These are phyloP conservation scores for Anthonomus grandis DNA, from an alignment of 1,140 invertebrate genomes.

Conservation along the genomic window DNA sequence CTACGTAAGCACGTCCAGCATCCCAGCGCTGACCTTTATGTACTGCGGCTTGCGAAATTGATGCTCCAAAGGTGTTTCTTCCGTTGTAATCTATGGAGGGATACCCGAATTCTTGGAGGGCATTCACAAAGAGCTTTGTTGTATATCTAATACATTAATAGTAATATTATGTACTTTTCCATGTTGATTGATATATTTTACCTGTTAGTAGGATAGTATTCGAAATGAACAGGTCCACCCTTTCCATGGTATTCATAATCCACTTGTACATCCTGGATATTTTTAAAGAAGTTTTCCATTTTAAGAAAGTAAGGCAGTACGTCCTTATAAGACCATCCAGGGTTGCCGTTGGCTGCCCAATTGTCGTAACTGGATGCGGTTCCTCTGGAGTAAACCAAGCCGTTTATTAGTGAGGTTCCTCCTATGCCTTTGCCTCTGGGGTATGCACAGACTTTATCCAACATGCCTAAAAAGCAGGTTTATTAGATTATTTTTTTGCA, in stretches of 20 bases:
- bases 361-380: slow-evolving; percentile 61
- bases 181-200: neutral
- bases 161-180: neutral
- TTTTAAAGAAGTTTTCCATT: slow-evolving; percentile 25
- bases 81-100: slow-evolving; percentile 53
- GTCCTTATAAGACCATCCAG: slow-evolving; percentile 64
- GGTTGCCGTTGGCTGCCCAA: slow-evolving; percentile 65
- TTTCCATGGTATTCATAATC: slow-evolving; percentile 8
- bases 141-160: slow-evolving; percentile 2
- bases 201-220: slow-evolving; percentile 18
- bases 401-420: slow-evolving; percentile 60
- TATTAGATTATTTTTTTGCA: no score
- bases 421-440: slow-evolving; percentile 52
- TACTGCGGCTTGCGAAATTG: slow-evolving; percentile 49
- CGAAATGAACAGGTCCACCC: slow-evolving; percentile 23
- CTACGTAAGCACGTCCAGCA: slow-evolving; percentile 56
- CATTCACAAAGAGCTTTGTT: slow-evolving; percentile 51
- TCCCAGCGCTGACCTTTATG: slow-evolving; percentile 55
- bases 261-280: slow-evolving; percentile 47
- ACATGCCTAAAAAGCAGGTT: slow-evolving; percentile 45
- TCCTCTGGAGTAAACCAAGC: slow-evolving; percentile 65
- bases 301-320: slow-evolving; percentile 61
- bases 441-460: slow-evolving; percentile 40
- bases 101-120: slow-evolving; percentile 55
- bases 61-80: slow-evolving; percentile 47